phyloP scores from a whole-genome alignment of 2,888 invertebrate genomes.

The Polymixis lichenea region DNA sequence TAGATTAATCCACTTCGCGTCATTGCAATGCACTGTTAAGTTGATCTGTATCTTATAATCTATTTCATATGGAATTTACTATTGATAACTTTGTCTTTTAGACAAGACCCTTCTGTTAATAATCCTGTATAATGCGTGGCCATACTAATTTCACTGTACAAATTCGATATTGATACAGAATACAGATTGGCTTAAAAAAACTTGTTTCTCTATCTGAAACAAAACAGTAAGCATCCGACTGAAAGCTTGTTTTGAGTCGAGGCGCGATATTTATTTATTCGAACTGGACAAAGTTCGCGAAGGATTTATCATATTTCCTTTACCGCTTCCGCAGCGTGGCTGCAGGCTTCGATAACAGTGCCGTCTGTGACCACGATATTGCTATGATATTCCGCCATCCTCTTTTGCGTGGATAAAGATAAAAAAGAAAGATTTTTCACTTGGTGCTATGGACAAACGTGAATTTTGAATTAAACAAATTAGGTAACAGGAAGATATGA shows the following conservation, averaged over 20 bases:
- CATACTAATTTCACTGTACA: neutral
- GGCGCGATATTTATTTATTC: constrained; percentile 65
- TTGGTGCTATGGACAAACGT: neutral
- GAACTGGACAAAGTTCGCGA: constrained; percentile 80
- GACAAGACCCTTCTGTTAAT: constrained; percentile 22
- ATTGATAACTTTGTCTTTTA: constrained; percentile 25
- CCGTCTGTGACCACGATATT: constrained; percentile 69
- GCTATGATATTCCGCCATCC: constrained; percentile 54
- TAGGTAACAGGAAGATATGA: neutral
- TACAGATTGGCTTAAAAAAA: constrained; percentile 8
- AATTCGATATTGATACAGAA: constrained; percentile 9
- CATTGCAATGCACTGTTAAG: constrained; percentile 28
- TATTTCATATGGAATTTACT: constrained; percentile 17
- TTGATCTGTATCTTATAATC: constrained; percentile 19
- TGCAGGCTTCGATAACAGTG: constrained; percentile 80
- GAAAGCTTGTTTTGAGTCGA: constrained; percentile 49
- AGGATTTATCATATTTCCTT: constrained; percentile 87
- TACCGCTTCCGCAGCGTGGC: constrained; percentile 82
- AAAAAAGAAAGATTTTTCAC: neutral
- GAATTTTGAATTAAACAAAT: neutral
- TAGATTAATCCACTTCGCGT: constrained; percentile 32
- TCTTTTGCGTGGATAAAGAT: constrained; percentile 24
- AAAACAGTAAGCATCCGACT: constrained; percentile 30
- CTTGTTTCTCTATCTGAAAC: constrained; percentile 22
- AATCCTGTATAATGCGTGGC: neutral